Evolutionary conservation across 2,113 vertebrate genomes (phyloP).

Genomic region (Ranitomeya imitator): DNA sequence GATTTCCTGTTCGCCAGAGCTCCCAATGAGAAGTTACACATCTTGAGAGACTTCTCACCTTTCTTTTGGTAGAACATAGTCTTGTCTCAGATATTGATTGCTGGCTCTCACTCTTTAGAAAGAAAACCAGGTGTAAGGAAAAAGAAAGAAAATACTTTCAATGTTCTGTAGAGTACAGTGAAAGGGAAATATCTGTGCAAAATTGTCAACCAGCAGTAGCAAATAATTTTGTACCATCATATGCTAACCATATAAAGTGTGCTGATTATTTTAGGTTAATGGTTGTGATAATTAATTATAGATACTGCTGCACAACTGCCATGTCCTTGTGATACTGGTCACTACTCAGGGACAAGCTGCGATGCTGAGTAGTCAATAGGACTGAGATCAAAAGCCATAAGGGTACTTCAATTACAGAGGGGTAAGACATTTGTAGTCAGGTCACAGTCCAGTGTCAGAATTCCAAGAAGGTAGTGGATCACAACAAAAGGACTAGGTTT

Average conservation of each 20-base stretch:
- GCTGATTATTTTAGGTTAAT: no score
- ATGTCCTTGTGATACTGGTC: no score
- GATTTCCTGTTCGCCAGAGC: conserved; percentile 19
- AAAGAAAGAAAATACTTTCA: neutral
- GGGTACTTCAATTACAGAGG: no score
- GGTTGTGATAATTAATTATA: no score
- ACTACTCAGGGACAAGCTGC: no score
- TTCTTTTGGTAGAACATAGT: conserved; percentile 23
- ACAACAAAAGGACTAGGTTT: no score
- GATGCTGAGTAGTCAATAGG: no score
- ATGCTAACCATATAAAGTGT: neutral
- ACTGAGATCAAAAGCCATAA: no score
- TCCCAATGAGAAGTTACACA: conserved; percentile 26
- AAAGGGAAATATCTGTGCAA: neutral
- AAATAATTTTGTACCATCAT: neutral
- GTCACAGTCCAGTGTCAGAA: no score
- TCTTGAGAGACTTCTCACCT: conserved; percentile 34
- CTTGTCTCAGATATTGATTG: conserved; percentile 42
- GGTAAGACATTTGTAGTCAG: no score
- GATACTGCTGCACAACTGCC: no score
- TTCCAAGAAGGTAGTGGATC: no score
- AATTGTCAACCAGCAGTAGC: neutral
- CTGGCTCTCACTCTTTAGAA: neutral
- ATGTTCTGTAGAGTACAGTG: neutral
- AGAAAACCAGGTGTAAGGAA: conserved; percentile 4